Evolutionary conservation across 2,888 invertebrate genomes (phyloP).

Genomic region (Melitaea athalia): DNA sequence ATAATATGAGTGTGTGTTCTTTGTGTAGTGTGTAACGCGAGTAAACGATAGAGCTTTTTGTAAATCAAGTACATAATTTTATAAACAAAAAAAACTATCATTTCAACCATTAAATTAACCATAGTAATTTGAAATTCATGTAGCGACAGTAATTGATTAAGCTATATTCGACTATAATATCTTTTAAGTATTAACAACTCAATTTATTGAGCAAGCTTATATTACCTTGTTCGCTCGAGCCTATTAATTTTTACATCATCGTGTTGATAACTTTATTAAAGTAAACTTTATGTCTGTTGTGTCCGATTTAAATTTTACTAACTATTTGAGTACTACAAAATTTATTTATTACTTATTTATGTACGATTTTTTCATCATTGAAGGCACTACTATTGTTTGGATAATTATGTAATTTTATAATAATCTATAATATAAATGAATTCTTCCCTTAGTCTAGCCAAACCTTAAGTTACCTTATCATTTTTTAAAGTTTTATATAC

Average conservation of each 20-base stretch:
- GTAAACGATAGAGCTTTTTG: not conserved
- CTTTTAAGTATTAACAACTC: conserved; percentile 16
- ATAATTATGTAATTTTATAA: too few species aligned
- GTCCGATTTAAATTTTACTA: not conserved
- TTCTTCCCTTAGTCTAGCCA: too few species aligned
- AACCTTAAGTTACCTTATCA: too few species aligned
- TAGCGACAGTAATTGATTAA: conserved; percentile 1
- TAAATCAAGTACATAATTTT: not conserved
- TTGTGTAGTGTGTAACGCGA: not conserved
- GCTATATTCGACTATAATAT: not conserved
- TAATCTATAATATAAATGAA: too few species aligned
- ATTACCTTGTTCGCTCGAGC: conserved; percentile 7
- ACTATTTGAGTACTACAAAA: too few species aligned
- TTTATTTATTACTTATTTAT: too few species aligned
- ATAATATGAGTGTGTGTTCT: too few species aligned
- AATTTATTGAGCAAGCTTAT: conserved; percentile 11
- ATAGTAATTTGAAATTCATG: not conserved
- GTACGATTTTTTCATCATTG: too few species aligned
- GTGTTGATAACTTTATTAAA: conserved; percentile 16
- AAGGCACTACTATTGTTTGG: too few species aligned
- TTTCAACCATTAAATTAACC: not conserved
- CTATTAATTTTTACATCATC: conserved; percentile 23
- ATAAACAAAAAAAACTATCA: not conserved
- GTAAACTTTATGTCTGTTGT: not conserved
- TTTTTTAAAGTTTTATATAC: too few species aligned